Conservation (phyloP, 2,113 vertebrate species). For the Brachirus orientalis region DNA sequence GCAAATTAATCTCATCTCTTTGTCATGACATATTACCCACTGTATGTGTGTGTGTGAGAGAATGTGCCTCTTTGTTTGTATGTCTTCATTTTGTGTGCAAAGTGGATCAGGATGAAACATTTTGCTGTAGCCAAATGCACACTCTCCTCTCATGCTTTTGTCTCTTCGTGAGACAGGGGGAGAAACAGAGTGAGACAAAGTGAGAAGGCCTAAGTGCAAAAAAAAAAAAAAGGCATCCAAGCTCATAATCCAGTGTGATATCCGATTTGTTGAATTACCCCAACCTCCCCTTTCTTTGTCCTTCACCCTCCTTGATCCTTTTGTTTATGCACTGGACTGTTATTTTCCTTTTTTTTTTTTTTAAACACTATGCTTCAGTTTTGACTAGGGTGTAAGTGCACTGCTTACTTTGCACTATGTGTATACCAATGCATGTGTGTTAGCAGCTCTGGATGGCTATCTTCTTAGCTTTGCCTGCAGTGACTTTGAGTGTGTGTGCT, state of each 20-base stretch:
- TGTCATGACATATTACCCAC: too few species aligned
- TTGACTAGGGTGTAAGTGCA: slow-evolving; percentile 39
- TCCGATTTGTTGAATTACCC: slow-evolving; percentile 58
- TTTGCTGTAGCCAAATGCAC: slow-evolving; percentile 27
- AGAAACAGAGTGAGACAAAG: slow-evolving; percentile 36
- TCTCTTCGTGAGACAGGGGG: slow-evolving; percentile 40
- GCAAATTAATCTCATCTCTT: slow-evolving; percentile 38
- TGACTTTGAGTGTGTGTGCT: slow-evolving; percentile 37
- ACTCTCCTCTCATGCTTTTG: slow-evolving; percentile 47
- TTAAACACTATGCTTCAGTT: slow-evolving; percentile 32
- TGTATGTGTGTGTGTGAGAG: slow-evolving; percentile 1
- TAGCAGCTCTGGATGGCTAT: slow-evolving; percentile 15
- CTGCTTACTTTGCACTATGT: slow-evolving; percentile 48
- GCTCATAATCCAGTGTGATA: slow-evolving; percentile 63
- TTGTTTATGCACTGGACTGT: slow-evolving; percentile 3
- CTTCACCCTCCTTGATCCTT: slow-evolving; percentile 40
- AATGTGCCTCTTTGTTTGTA: slow-evolving; percentile 14
- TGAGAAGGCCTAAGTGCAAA: slow-evolving; percentile 48
- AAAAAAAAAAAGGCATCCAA: slow-evolving; percentile 44
- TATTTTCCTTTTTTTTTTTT: not conserved
- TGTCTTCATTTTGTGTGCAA: slow-evolving; percentile 9
- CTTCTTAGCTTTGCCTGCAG: slow-evolving; percentile 44
- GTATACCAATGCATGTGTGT: slow-evolving; percentile 33
- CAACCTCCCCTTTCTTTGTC: slow-evolving; percentile 10
- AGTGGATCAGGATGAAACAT: slow-evolving; percentile 48